These are phyloP conservation scores for Hypomecis atomaria DNA, from an alignment of 2,888 invertebrate genomes.

Conservation along the genomic window DNA sequence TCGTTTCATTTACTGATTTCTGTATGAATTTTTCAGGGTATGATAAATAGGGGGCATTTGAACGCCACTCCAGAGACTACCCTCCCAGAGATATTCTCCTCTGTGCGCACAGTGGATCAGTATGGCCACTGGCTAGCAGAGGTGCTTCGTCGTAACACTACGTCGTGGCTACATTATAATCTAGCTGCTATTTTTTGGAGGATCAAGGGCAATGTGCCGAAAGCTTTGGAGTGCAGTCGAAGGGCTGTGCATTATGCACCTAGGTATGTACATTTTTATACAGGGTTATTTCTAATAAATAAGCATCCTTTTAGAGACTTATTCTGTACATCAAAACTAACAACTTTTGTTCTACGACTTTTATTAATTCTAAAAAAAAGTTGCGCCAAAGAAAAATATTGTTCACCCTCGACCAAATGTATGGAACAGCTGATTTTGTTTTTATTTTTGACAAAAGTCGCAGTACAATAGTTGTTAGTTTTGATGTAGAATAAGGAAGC, in stretches of 20 bases:
- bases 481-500: too few species aligned
- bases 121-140: conserved; percentile 87
- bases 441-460: too few species aligned
- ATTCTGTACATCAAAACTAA: neutral
- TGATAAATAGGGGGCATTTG: conserved; percentile 67
- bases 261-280: too few species aligned
- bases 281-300: too few species aligned
- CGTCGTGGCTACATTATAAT: conserved; percentile 92
- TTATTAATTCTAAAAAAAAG: too few species aligned
- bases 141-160: conserved; percentile 86
- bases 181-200: conserved; percentile 92
- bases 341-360: too few species aligned
- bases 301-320: too few species aligned
- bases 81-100: conserved; percentile 59
- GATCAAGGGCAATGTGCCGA: conserved; percentile 88
- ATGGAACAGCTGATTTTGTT: too few species aligned
- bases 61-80: conserved; percentile 59
- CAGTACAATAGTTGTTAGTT: too few species aligned
- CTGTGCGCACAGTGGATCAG: conserved; percentile 66
- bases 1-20: too few species aligned
- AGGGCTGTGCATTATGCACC: conserved; percentile 90
- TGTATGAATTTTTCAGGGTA: conserved; percentile 68
- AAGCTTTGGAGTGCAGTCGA: conserved; percentile 91
- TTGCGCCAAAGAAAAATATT: too few species aligned
- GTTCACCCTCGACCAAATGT: too few species aligned